phyloP scores from a whole-genome alignment of 1,140 invertebrate genomes.

The Papilio glaucus region DNA sequence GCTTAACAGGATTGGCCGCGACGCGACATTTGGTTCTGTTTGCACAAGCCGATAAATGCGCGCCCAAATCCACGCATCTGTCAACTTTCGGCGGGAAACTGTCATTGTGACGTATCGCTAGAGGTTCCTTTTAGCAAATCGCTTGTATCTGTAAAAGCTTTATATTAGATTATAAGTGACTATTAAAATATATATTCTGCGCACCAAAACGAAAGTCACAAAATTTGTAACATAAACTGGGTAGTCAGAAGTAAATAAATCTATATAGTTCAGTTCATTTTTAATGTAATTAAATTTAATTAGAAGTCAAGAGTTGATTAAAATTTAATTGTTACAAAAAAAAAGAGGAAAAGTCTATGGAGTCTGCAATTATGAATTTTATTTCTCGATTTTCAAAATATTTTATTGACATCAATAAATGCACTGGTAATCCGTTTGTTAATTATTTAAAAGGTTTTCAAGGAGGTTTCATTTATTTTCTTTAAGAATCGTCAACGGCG shows the following conservation, averaged over 20 bases:
- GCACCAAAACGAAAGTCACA: background rate
- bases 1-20: conserved; percentile 50
- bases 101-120: conserved; percentile 44
- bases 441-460: background rate
- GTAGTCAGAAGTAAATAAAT: too few species aligned
- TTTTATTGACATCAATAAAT: conserved; percentile 8
- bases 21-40: conserved; percentile 66
- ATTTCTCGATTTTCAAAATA: background rate
- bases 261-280: too few species aligned
- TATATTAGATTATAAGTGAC: background rate
- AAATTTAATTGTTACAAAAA: too few species aligned
- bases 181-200: background rate
- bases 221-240: too few species aligned
- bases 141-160: background rate
- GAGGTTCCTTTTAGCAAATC: conserved; percentile 26
- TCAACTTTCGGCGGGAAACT: conserved; percentile 53
- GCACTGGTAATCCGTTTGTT: conserved; percentile 3
- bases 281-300: too few species aligned
- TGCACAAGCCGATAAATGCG: conserved; percentile 62
- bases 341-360: too few species aligned
- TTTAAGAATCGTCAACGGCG: background rate
- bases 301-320: too few species aligned
- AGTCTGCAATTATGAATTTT: background rate
- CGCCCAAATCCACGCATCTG: conserved; percentile 61
- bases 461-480: background rate